A percentile compares a stretch with the other conserved stretches of the same genome.
Evolutionary conservation across 2,888 invertebrate species (phyloP).

Genomic region (Drosophila melanocephala): DNA sequence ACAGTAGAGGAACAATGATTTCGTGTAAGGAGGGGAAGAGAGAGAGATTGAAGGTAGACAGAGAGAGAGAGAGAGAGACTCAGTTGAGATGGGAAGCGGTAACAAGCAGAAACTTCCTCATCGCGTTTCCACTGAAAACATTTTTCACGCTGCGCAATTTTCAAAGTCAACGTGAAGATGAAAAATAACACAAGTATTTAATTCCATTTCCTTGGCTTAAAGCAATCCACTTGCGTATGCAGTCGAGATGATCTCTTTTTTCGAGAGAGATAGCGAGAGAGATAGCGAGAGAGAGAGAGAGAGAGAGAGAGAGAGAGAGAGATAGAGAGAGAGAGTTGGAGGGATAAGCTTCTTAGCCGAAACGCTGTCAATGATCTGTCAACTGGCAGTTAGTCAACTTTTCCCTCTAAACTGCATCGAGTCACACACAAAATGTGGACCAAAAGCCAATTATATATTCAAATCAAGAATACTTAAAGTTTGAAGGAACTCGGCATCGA

Average conservation of each 20-base stretch:
- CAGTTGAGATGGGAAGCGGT: slow-evolving; percentile 22
- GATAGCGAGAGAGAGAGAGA: neutral
- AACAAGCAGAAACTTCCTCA: slow-evolving; percentile 42
- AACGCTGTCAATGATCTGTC: neutral
- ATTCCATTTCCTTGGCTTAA: slow-evolving; percentile 7
- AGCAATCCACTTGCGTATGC: neutral
- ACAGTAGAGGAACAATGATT: slow-evolving; percentile 23
- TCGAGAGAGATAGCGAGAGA: neutral
- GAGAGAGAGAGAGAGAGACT: neutral
- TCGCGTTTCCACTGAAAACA: slow-evolving; percentile 36
- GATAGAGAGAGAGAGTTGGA: neutral
- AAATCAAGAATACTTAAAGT: too few species aligned
- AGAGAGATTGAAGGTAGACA: neutral
- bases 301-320: neutral
- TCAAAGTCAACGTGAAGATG: slow-evolving; percentile 39
- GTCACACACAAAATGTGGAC: neutral
- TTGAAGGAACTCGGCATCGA: too few species aligned
- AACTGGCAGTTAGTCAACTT: slow-evolving; percentile 3
- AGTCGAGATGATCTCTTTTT: neutral
- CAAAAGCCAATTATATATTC: too few species aligned
- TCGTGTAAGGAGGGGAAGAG: neutral
- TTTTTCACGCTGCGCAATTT: slow-evolving; percentile 57
- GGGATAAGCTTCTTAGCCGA: neutral
- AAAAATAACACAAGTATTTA: slow-evolving; percentile 14
- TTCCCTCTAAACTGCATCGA: neutral